Evolutionary conservation across 2,888 invertebrate genomes (phyloP).

Genomic region (Caenorhabditis afra): DNA sequence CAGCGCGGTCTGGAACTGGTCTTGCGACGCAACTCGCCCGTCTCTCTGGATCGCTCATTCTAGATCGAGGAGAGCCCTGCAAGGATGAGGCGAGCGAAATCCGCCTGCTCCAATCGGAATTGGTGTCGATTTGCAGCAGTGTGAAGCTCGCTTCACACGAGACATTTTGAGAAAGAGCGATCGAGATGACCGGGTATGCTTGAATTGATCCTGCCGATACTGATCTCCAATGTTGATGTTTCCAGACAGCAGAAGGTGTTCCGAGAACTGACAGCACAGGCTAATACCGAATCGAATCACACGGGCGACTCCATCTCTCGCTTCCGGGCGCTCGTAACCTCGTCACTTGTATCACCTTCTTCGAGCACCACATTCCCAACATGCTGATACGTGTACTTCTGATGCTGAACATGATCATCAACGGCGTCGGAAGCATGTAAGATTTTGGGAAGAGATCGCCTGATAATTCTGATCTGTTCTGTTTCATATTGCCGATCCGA

Average conservation of each 20-base stretch:
- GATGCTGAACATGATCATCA: conserved; percentile 64
- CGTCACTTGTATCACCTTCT: conserved; percentile 58
- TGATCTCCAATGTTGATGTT: too few relatives aligned
- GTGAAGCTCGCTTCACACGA: conserved; percentile 55
- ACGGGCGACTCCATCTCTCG: conserved; percentile 20
- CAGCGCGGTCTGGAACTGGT: conserved; percentile 58
- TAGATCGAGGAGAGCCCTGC: conserved; percentile 49
- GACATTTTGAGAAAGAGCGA: conserved; percentile 12
- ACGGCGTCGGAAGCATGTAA: too few relatives aligned
- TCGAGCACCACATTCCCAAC: too few relatives aligned
- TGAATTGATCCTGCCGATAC: too few relatives aligned
- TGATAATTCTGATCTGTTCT: too few relatives aligned
- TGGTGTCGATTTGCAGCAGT: conserved; percentile 41
- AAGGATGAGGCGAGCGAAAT: conserved; percentile 49
- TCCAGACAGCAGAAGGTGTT: too few relatives aligned
- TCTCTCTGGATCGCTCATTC: conserved; percentile 49
- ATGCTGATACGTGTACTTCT: conserved; percentile 45
- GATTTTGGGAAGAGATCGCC: too few relatives aligned
- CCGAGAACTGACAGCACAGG: conserved; percentile 43
- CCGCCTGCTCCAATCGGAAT: conserved; percentile 39
- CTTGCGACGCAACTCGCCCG: conserved; percentile 49
- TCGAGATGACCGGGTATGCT: conserved; percentile 63
- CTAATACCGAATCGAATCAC: conserved; percentile 19
- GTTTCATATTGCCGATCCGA: too few relatives aligned
- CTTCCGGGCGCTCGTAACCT: conserved; percentile 60